phyloP scores from a whole-genome alignment of 2,888 invertebrate species.

The Sylvicola cinctus region DNA sequence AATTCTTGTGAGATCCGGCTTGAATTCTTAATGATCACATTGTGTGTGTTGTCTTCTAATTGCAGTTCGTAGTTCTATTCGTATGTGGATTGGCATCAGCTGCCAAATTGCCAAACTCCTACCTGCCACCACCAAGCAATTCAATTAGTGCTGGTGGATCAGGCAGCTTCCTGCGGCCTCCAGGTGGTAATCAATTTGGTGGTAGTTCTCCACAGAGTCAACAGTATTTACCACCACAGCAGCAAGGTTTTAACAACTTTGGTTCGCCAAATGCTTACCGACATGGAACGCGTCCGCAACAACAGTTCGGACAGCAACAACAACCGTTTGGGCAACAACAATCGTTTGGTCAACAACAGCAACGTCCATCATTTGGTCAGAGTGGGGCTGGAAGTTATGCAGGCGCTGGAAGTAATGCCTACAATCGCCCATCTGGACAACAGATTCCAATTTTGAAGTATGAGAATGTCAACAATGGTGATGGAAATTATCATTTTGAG shows the following conservation, averaged over 20 bases:
- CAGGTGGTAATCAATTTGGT: constrained; percentile 9
- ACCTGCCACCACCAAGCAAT: constrained; percentile 16
- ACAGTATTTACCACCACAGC: no score
- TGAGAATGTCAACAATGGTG: constrained; percentile 37
- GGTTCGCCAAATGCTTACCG: no score
- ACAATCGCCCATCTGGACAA: constrained; percentile 17
- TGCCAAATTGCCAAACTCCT: constrained; percentile 14
- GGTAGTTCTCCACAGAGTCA: no score
- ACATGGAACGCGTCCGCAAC: no score
- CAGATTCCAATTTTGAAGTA: constrained; percentile 37
- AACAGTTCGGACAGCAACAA: no score
- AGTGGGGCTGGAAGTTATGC: constrained; percentile 8
- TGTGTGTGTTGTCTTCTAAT: no score
- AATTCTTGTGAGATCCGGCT: no score
- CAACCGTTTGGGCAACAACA: no score
- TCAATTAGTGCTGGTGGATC: constrained; percentile 11
- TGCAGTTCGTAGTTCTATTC: constrained; percentile 9
- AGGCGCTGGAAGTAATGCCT: constrained; percentile 19
- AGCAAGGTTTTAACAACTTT: constrained; percentile 9
- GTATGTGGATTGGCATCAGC: constrained; percentile 13
- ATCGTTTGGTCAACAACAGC: constrained; percentile 1
- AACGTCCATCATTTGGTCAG: not conserved
- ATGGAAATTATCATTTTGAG: constrained; percentile 43
- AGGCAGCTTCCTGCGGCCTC: constrained; percentile 10
- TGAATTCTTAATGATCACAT: no score